Conservation (phyloP, 2,888 invertebrate species). For the Pterostichus niger region DNA sequence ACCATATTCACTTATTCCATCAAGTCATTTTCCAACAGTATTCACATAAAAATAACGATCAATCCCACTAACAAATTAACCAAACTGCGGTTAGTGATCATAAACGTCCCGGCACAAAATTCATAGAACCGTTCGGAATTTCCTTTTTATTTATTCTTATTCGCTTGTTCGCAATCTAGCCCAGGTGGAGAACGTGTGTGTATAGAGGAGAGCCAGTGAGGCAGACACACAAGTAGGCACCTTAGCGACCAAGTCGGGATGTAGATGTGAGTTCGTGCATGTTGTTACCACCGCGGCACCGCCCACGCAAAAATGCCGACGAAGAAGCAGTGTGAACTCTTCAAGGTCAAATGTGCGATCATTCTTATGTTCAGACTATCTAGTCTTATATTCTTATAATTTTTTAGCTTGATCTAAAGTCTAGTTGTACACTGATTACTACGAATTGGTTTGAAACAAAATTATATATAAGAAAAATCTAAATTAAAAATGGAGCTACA, state of each 20-base stretch:
- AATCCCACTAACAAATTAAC: background rate
- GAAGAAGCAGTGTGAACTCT: constrained; percentile 26
- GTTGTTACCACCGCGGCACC: constrained; percentile 9
- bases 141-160: constrained; percentile 21
- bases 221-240: background rate
- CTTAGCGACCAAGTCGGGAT: background rate
- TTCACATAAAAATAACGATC: constrained; percentile 2
- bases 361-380: background rate
- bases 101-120: constrained; percentile 30
- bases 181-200: background rate
- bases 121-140: constrained; percentile 36
- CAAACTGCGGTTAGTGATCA: constrained; percentile 1
- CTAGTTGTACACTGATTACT: no score
- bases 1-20: background rate
- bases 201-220: no score
- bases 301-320: constrained; percentile 8
- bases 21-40: constrained; percentile 20
- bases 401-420: no score
- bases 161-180: constrained; percentile 16
- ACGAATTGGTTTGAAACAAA: no score
- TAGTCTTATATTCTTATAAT: background rate
- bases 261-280: background rate
- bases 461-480: no score
- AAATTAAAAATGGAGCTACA: no score
- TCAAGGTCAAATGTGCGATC: constrained; percentile 15